Evolutionary conservation across 1,140 invertebrate species (phyloP).

Genomic region (Polypedilum pembai): DNA sequence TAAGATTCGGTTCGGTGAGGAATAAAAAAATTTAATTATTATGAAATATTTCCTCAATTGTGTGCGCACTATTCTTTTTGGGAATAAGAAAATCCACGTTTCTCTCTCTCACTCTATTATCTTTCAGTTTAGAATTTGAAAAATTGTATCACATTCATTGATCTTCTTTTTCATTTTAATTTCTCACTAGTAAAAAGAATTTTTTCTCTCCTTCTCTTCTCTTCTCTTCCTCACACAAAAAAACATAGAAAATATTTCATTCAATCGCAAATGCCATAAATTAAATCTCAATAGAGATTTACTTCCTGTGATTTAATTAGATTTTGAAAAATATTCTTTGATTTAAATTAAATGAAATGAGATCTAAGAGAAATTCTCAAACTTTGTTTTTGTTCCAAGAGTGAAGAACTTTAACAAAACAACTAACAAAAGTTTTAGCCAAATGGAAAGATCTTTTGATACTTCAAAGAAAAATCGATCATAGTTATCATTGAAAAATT

Average conservation of each 20-base stretch:
- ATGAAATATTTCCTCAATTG: background rate
- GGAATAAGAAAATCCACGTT: too few species aligned
- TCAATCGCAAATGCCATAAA: slow-evolving; percentile 4
- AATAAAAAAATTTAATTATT: slow-evolving; percentile 20
- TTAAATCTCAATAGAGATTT: slow-evolving; percentile 9
- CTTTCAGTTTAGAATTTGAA: background rate
- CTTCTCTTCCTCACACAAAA: background rate
- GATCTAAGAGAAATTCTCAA: too few species aligned
- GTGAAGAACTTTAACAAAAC: too few species aligned
- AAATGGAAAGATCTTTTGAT: too few species aligned
- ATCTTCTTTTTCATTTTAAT: background rate
- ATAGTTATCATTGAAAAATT: too few species aligned
- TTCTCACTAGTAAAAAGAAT: background rate
- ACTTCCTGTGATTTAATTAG: slow-evolving; percentile 6
- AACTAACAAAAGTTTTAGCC: too few species aligned
- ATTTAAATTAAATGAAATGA: too few species aligned
- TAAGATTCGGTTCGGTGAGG: background rate
- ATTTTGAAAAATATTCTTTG: background rate
- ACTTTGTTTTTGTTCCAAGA: too few species aligned
- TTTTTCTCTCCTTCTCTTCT: background rate
- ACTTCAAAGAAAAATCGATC: too few species aligned
- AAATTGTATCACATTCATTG: slow-evolving; percentile 10
- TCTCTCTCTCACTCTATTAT: too few species aligned
- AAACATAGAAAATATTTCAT: background rate
- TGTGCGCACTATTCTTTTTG: background rate